phyloP scores from a whole-genome alignment of 2,797 vertebrate species.

The Halcyon badia region DNA sequence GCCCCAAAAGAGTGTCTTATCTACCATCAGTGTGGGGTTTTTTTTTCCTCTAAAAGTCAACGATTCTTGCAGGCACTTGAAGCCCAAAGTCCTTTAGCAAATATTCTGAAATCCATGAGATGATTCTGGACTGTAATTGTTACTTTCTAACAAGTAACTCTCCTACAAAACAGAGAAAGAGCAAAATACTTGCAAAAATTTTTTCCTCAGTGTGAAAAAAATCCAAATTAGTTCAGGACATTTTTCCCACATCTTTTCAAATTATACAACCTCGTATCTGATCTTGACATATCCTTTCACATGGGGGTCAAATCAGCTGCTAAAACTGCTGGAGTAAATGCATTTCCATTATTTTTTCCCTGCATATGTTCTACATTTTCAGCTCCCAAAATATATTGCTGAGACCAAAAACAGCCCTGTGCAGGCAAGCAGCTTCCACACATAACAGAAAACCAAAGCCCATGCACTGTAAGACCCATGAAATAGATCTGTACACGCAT shows the following conservation, averaged over 20 bases:
- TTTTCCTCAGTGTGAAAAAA: not conserved
- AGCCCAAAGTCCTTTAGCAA: not conserved
- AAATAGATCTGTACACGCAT: not conserved
- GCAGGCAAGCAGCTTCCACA: not conserved
- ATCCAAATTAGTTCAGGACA: not conserved
- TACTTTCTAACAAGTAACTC: not conserved
- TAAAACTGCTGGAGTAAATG: not conserved
- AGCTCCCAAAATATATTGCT: not conserved
- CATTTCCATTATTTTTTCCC: not conserved
- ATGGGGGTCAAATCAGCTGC: not conserved
- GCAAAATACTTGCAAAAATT: fast-evolving
- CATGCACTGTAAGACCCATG: not conserved
- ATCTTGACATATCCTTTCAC: not conserved
- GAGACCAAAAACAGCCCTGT: not conserved
- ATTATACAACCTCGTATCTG: not conserved
- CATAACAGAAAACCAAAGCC: not conserved
- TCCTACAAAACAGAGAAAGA: not conserved
- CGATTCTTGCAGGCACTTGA: not conserved
- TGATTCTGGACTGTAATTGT: not conserved
- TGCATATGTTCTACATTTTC: not conserved
- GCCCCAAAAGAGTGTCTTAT: not conserved
- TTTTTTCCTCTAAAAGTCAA: not conserved
- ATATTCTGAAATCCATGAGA: not conserved
- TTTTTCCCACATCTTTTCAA: not conserved
- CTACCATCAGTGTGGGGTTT: not conserved